Base-by-base conservation (phyloP, 2,113 vertebrate genomes). In the Gopherus flavomarginatus region DNA sequence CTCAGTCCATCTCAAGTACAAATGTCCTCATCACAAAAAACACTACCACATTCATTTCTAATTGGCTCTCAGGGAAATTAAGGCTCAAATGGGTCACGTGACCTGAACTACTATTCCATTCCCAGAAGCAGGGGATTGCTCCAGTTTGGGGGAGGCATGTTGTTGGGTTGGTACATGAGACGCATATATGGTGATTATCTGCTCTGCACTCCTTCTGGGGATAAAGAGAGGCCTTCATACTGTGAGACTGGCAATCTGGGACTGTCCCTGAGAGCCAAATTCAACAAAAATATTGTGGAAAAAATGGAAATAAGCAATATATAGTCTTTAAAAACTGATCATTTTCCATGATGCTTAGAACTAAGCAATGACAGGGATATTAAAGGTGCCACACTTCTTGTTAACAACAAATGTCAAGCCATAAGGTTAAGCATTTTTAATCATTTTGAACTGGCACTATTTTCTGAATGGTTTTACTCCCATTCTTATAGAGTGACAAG, bases 381-480 rank as follows among this genome's bases (percentile, higher is more conserved):
- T 65, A 89, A 84, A 77, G 47, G n/a, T 26, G 81, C 78, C 54
- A 47, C 85, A 1, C 86, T 89, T 86, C 26, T 95, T 88, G 86
- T 65, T 52, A 42, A 56, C 89, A 82, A 69, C 75, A 96, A 91
- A 83, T 5, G 27, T 22, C 52, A 83, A 56, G 38, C 38, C 21
- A 49, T 92, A 96, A 62, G 11, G 44, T 90, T 90, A 82, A 35
- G 88, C 49, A 0, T 80, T 96, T 93, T 90, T 85, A 47, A 11
- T 80, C 53, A 72, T 84, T 72, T 3, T 42, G 52, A 89, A 85
- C 31, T 88, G 95, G 77, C 69, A 8, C 85, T 53, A 84, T 80
- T 85, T 27, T 38, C 42, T 88, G 29, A 5, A 83, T 27, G 86
- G n/a, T 65, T 24, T 69, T 83, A 86, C 8, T 88, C 83, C 26